Evolutionary conservation across 1,140 invertebrate genomes (phyloP), one percentile per base, ranked within the genome.

Genomic region (Stenopsyche tienmushanensis): DNA sequence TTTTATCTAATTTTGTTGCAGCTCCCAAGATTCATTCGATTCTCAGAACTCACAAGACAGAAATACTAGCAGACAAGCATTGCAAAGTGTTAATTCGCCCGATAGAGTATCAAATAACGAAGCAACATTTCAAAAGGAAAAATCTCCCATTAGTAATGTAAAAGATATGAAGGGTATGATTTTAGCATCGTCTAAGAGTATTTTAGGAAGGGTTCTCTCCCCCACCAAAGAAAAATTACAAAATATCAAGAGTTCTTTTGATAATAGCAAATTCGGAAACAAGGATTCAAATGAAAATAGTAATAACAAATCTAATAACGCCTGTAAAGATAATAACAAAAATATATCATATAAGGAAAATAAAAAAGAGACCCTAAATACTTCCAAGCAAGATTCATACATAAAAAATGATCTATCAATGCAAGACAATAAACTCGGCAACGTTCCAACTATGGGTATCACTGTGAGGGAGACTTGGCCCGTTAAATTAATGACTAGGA

Each of bases 201-300:
- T 92, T 66, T 77, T 92, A 57, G 89, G 87, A 21, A 92, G 92
- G 79, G 88, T 91, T 70, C 78, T 92, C 5, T 92, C 90, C 0
- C 90, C 90, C 0, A 84, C 86, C 0, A 88, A 86, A 77, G 87
- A 89, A 72, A 89, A 89, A 74, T 82, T 66, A 25, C 20, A 47
- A 50, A 65, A 59, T 52, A 15, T 69, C 25, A 65, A 65, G 24
- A 54, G 39, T 1, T 57, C 67, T 3, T 65, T 69, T 62, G 67
- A 69, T 9, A 63, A 57, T 25, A 47, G 42, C 15, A 60, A 47
- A 29, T 29, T 34, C 34, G 24, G 3, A 1, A 47, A 29, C 23
- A 60, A 60, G 26, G 44, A 47, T 17, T 21, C 21, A 26, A 60
- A 2, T 13, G 57, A 60, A 7, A 23, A 2, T 18, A 44, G 7